Evolutionary conservation across 2,113 vertebrate species (phyloP), one percentile per base, ranked within the genome.

Genomic region (Dendropsophus ebraccatus): DNA sequence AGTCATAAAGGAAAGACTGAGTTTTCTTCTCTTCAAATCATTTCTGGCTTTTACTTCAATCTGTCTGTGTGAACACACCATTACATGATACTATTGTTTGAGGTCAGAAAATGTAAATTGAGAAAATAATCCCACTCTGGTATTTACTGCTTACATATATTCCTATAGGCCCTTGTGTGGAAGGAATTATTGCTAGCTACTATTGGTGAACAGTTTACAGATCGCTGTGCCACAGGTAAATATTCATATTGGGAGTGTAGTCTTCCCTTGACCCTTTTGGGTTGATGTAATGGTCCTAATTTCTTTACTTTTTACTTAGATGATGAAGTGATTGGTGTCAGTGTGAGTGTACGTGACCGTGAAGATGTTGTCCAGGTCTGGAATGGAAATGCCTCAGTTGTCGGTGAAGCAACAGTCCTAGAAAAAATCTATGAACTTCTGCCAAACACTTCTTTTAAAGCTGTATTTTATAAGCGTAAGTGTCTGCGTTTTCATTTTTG

Each of bases 391-490:
- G 97, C 98, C 21, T 95, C 94, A 8, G 92, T 93, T 88, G 96
- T 95, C 58, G 96, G 90, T 0, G 96, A 97, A 93, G 97, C 97
- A 0, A 96, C 96, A 6, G 90, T 99, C 90, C 87, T 98, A 89
- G 95, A 96, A 84, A 97, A 96, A 91, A 96, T 99, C 88, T 91
- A 96, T 12, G 93, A 96, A 89, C 97, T 99, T 87, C 95, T 99
- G 87, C 97, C 97, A 82, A 92, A 95, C 83, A 95, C 93, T 0
- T 88, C 95, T 88, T 99, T 99, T 92, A 99, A 97, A 95, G 96
- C 94, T 0, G 96, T 96, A 83, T 99, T 99, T 94, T 99, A 99
- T 94, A 99, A 99, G 91, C 93, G 98, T 99, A 91, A 98, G 97
- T 97, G 87, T 41, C 8, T n/a, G n/a, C n/a, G n/a, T n/a, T n/a